phyloP scores from a whole-genome alignment of 2,888 invertebrate genomes.

The Xestia rhomboidea region DNA sequence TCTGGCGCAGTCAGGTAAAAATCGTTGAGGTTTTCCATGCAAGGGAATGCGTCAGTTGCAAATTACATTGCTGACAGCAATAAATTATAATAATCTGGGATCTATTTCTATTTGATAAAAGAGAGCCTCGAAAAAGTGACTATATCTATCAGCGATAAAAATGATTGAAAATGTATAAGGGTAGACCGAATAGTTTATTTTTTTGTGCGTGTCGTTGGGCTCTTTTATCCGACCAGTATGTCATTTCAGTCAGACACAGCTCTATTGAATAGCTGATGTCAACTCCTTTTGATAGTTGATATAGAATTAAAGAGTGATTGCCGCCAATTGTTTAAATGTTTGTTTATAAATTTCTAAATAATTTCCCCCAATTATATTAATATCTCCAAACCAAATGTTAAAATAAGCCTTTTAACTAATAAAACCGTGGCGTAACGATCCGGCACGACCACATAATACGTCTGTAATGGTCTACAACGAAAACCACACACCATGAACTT shows the following conservation, averaged over 20 bases:
- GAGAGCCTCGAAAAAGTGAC: background rate
- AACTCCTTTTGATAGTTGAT: background rate
- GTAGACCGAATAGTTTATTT: background rate
- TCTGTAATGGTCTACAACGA: slow-evolving; percentile 53
- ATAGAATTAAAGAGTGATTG: background rate
- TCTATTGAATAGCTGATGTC: background rate
- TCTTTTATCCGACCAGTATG: background rate
- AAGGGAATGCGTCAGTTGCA: background rate
- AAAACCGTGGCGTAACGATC: slow-evolving; percentile 55
- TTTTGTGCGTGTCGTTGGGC: too few relatives aligned
- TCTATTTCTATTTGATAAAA: background rate
- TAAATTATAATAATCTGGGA: background rate
- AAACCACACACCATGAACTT: slow-evolving; percentile 63
- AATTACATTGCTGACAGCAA: background rate
- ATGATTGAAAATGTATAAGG: background rate
- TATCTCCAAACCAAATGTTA: slow-evolving; percentile 28
- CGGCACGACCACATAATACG: slow-evolving; percentile 55
- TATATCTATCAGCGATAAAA: background rate
- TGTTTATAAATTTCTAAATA: slow-evolving; percentile 1
- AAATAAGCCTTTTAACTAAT: slow-evolving; percentile 51
- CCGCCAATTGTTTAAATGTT: background rate
- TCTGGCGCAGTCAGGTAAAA: too few relatives aligned
- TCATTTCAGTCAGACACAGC: too few relatives aligned
- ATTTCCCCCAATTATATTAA: slow-evolving; percentile 16
- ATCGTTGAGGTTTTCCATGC: too few relatives aligned